A percentile compares a stretch with the other conserved stretches of the same genome.
phyloP scores from a whole-genome alignment of 1,140 invertebrate genomes.

The Conus ventricosus region DNA sequence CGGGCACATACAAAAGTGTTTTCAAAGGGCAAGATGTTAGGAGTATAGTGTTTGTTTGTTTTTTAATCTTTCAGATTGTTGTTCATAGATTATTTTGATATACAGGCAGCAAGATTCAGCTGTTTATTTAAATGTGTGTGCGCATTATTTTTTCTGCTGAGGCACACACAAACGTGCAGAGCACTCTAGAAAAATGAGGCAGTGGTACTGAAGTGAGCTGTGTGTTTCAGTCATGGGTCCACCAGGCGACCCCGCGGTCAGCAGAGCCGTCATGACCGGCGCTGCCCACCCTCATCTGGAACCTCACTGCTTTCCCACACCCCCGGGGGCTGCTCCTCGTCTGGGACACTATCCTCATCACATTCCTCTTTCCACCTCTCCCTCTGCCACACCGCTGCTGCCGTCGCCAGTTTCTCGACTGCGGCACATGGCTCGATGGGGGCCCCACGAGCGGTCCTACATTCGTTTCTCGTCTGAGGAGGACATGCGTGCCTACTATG shows the following conservation, averaged over 20 bases:
- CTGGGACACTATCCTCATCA: conserved; percentile 40
- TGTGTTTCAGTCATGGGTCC: conserved; percentile 19
- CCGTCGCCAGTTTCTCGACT: background rate
- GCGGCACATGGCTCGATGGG: background rate
- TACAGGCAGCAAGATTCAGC: too few species aligned
- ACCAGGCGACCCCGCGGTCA: background rate
- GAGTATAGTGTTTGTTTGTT: too few species aligned
- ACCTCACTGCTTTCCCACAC: conserved; percentile 37
- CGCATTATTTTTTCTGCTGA: background rate
- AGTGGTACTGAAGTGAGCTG: background rate
- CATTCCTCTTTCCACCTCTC: conserved; percentile 35
- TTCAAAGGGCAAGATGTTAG: too few species aligned
- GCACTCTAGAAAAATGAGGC: background rate
- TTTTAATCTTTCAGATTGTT: too few species aligned
- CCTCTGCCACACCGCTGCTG: too few species aligned
- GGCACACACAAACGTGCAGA: background rate
- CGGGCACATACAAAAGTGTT: too few species aligned
- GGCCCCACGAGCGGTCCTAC: background rate
- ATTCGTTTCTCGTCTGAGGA: conserved; percentile 3
- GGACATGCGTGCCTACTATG: conserved; percentile 39
- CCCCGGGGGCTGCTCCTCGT: conserved; percentile 42
- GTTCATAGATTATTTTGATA: too few species aligned
- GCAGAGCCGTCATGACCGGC: background rate
- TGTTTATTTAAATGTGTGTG: background rate
- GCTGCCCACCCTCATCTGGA: conserved; percentile 31